phyloP scores from a whole-genome alignment of 2,113 vertebrate species.

The Paramormyrops kingsleyae region DNA sequence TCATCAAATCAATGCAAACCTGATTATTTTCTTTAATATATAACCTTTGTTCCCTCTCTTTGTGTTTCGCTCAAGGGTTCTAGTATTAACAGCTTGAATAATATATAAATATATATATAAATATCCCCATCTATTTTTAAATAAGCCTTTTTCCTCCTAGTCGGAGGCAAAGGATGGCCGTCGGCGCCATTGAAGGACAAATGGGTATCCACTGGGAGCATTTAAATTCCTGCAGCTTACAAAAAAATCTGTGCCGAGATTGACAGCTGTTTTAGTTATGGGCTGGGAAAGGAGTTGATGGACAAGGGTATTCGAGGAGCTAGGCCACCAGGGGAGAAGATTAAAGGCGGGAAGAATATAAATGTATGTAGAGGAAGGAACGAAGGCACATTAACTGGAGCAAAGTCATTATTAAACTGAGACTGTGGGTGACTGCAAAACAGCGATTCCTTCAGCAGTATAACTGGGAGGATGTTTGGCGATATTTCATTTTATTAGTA shows the following conservation, averaged over 20 bases:
- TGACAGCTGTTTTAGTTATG: conserved; percentile 44
- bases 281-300: conserved; percentile 2
- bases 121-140: conserved; percentile 71
- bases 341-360: neutral
- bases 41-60: conserved; percentile 64
- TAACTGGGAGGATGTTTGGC: neutral
- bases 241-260: conserved; percentile 42
- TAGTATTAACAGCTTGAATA: conserved; percentile 65
- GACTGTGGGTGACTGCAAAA: neutral
- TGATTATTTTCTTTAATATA: conserved; percentile 77
- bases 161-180: conserved; percentile 42
- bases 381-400: neutral
- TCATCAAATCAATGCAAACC: conserved; percentile 56
- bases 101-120: conserved; percentile 54
- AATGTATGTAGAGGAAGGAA: conserved; percentile 5
- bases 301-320: neutral
- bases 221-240: conserved; percentile 59
- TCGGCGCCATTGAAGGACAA: conserved; percentile 57
- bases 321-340: neutral
- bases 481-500: neutral
- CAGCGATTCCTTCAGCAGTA: neutral
- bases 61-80: conserved; percentile 57
- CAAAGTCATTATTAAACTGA: neutral
- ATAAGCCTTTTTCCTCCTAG: conserved; percentile 59
- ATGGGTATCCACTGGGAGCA: conserved; percentile 58